Percentiles rank a stretch among this genome's conserved stretches.
Evolutionary conservation across 2,797 vertebrate species (phyloP).

Genomic region (Cottoperca gobio): DNA sequence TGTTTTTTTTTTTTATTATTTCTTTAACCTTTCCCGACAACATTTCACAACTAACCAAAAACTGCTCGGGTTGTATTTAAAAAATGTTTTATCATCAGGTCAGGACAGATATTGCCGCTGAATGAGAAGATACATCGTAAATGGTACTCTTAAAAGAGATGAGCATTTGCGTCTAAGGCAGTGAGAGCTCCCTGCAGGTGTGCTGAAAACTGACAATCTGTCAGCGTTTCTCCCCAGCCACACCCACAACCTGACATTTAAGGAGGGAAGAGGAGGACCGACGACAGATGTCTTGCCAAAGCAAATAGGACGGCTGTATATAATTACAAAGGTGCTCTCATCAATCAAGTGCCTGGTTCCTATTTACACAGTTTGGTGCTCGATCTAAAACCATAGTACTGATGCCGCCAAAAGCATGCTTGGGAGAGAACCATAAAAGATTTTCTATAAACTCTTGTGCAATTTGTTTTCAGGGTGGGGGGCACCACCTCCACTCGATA

Average conservation of each 20-base stretch:
- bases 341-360: constrained; percentile 76
- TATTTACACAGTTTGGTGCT: constrained; percentile 72
- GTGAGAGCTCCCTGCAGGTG: constrained; percentile 76
- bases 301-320: constrained; percentile 74
- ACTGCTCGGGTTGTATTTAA: constrained; percentile 12
- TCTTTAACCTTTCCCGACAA: constrained; percentile 27
- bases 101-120: constrained; percentile 16
- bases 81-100: not conserved
- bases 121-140: constrained; percentile 35
- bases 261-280: constrained; percentile 58
- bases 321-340: constrained; percentile 81
- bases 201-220: constrained; percentile 78
- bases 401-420: constrained; percentile 32
- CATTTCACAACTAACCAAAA: constrained; percentile 36
- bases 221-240: constrained; percentile 67
- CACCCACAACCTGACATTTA: constrained; percentile 77
- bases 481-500: not conserved
- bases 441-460: constrained; percentile 33
- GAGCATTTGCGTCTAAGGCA: constrained; percentile 50
- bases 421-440: constrained; percentile 31
- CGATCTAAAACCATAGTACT: constrained; percentile 48
- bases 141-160: constrained; percentile 37
- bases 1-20: constrained; percentile 20
- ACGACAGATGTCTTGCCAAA: constrained; percentile 81
- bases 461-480: not conserved